These are phyloP conservation scores for Troglohyphantes excavatus DNA, from an alignment of 2,888 invertebrate species.

Conservation along the genomic window DNA sequence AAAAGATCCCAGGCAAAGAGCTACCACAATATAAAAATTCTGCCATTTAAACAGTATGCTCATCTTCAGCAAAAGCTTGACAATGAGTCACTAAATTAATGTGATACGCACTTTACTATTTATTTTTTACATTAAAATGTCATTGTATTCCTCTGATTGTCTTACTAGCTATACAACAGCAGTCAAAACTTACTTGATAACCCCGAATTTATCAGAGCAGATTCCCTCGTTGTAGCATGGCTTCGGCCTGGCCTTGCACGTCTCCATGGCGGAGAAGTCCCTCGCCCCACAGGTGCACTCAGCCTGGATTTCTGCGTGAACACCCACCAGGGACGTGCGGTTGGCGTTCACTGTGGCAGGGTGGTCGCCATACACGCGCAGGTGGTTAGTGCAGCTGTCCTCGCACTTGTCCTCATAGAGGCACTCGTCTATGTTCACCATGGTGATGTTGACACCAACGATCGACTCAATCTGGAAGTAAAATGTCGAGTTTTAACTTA, in stretches of 20 bases:
- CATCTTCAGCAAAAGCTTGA: too few relatives aligned
- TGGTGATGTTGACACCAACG: conserved; percentile 89
- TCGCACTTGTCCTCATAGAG: conserved; percentile 89
- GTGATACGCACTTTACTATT: too few relatives aligned
- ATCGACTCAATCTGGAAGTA: conserved; percentile 85
- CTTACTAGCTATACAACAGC: neutral
- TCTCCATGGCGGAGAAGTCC: conserved; percentile 89
- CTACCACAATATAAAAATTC: too few relatives aligned
- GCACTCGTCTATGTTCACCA: conserved; percentile 96
- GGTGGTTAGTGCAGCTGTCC: conserved; percentile 90
- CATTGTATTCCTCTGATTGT: too few relatives aligned
- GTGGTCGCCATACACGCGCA: conserved; percentile 87
- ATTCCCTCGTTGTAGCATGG: conserved; percentile 98
- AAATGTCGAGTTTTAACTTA: too few relatives aligned
- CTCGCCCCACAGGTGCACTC: conserved; percentile 87
- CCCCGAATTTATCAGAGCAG: conserved; percentile 95
- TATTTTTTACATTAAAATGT: too few relatives aligned
- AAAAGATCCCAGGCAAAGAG: too few relatives aligned
- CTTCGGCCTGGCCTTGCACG: conserved; percentile 89
- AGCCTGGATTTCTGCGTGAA: conserved; percentile 88
- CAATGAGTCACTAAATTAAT: too few relatives aligned
- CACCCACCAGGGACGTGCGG: conserved; percentile 95
- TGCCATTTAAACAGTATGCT: too few relatives aligned
- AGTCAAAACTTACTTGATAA: conserved; percentile 82
- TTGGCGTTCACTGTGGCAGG: conserved; percentile 94